Conservation (phyloP, 1,140 invertebrate species). For the Babylonia areolata region DNA sequence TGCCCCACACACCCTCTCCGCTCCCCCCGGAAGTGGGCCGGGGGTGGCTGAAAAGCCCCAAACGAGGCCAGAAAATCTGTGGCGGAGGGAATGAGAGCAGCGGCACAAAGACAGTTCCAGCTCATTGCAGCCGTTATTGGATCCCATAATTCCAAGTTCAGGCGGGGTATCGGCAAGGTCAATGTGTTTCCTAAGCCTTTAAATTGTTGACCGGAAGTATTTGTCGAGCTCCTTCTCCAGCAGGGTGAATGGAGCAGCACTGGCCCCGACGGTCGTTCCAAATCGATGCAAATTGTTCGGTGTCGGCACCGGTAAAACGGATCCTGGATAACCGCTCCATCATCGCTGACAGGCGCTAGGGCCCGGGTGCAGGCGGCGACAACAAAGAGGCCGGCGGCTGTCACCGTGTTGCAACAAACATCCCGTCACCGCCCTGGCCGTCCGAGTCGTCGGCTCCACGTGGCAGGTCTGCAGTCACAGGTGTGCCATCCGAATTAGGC, state of each 20-base stretch:
- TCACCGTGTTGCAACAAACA: too few relatives aligned
- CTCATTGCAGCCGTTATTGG: neutral
- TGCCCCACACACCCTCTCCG: neutral
- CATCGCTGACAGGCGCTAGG: neutral
- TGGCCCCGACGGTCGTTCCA: neutral
- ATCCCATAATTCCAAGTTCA: neutral
- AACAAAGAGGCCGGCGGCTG: too few relatives aligned
- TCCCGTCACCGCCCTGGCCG: too few relatives aligned
- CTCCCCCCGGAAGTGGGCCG: neutral
- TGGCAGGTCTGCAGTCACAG: too few relatives aligned
- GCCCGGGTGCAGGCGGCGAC: neutral
- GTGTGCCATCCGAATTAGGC: too few relatives aligned
- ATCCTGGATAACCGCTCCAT: neutral
- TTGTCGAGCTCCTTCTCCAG: neutral
- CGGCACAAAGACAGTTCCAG: conserved; percentile 1
- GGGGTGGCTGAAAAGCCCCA: neutral
- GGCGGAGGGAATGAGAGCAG: neutral
- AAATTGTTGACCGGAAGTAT: conserved; percentile 8
- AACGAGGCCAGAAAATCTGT: neutral
- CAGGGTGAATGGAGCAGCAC: neutral
- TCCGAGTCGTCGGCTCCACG: too few relatives aligned
- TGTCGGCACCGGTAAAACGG: neutral
- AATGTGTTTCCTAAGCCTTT: neutral
- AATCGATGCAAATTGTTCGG: conserved; percentile 7
- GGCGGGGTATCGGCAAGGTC: neutral